These are phyloP conservation scores for Epistrophe grossulariae DNA, from an alignment of 2,888 invertebrate species.

Conservation along the genomic window DNA sequence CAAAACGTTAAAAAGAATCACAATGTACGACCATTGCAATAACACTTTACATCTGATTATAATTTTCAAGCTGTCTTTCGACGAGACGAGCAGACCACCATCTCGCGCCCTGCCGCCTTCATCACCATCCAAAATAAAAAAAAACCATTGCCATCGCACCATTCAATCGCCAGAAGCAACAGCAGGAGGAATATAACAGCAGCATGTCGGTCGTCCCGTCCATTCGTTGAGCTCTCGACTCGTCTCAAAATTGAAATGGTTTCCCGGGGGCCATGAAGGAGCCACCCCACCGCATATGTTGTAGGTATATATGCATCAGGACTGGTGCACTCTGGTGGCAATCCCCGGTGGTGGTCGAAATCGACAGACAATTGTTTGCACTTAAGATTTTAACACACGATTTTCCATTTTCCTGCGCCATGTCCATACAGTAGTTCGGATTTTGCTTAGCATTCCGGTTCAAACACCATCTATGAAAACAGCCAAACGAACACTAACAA, in stretches of 20 bases:
- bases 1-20: constrained; percentile 53
- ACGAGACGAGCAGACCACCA: constrained; percentile 66
- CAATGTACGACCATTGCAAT: constrained; percentile 74
- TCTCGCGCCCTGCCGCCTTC: constrained; percentile 73
- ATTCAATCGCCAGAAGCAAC: constrained; percentile 56
- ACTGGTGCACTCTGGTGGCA: constrained; percentile 78
- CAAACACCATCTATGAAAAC: constrained; percentile 63
- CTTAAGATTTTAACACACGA: constrained; percentile 84
- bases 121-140: constrained; percentile 10
- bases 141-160: constrained; percentile 76
- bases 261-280: constrained; percentile 59
- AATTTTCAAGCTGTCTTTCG: constrained; percentile 73
- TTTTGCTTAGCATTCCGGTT: constrained; percentile 63
- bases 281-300: constrained; percentile 56
- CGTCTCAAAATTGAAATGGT: constrained; percentile 73
- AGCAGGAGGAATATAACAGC: constrained; percentile 65
- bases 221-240: constrained; percentile 64
- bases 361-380: constrained; percentile 84
- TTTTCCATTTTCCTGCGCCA: constrained; percentile 77
- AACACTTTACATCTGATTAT: constrained; percentile 76
- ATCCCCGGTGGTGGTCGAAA: constrained; percentile 81
- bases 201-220: constrained; percentile 37
- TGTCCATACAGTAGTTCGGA: constrained; percentile 69
- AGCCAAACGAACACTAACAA: constrained; percentile 31
- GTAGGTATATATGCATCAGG: background rate